A percentile compares a stretch with the other conserved stretches of the same genome.
phyloP scores from a whole-genome alignment of 2,113 vertebrate species.

The Petrocephalus microphthalmus region DNA sequence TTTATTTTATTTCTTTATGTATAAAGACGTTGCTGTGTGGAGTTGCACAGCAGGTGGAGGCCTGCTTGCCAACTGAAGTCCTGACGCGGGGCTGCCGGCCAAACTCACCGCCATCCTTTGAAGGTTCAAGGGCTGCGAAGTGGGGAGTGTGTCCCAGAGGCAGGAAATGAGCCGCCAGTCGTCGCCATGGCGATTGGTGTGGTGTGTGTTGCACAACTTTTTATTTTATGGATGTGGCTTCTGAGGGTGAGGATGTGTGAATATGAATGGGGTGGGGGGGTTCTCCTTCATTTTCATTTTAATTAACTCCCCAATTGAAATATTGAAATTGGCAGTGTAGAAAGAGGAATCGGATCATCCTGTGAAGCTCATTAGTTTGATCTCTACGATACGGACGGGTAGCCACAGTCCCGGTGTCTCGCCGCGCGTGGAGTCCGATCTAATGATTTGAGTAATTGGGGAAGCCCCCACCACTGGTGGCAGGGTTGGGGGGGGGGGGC shows the following conservation, averaged over 20 bases:
- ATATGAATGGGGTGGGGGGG: background rate
- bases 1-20: background rate
- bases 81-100: background rate
- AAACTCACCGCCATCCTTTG: background rate
- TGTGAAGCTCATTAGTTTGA: slow-evolving; percentile 20
- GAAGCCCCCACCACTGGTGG: background rate
- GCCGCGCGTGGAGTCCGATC: background rate
- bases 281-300: slow-evolving; percentile 11
- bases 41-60: background rate
- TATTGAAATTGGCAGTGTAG: background rate
- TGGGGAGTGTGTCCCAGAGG: background rate
- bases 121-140: slow-evolving; percentile 21
- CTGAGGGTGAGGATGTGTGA: background rate
- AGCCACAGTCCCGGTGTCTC: background rate
- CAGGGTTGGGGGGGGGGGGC: background rate
- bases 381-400: background rate
- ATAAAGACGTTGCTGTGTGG: background rate
- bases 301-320: slow-evolving; percentile 20
- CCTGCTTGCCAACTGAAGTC: background rate
- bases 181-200: slow-evolving; percentile 36
- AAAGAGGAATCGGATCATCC: background rate
- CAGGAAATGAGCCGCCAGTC: slow-evolving; percentile 19
- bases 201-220: slow-evolving; percentile 27
- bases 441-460: slow-evolving; percentile 17
- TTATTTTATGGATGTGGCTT: slow-evolving; percentile 30